Evolutionary conservation across 2,113 vertebrate genomes (phyloP).

Genomic region (Rhabdornis inornatus): DNA sequence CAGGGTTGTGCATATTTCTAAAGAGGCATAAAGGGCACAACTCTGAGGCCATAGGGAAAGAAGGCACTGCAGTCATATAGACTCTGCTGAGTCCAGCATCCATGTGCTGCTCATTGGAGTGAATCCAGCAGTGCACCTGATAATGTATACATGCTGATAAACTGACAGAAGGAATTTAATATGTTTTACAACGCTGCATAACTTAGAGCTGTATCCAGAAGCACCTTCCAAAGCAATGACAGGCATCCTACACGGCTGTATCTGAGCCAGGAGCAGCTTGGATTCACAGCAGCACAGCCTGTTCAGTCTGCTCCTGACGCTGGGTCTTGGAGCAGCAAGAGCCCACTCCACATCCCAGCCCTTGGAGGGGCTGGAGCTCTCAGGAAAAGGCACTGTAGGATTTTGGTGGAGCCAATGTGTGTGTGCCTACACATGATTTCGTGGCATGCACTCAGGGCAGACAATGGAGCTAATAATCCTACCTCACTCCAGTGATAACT

Average conservation of each 20-base stretch:
- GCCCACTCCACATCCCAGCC: background rate
- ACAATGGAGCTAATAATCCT: background rate
- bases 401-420: background rate
- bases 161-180: background rate
- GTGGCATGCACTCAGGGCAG: accelerated
- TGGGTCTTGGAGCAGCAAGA: background rate
- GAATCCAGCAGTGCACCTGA: background rate
- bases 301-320: background rate
- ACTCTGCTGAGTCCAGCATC: background rate
- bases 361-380: accelerated
- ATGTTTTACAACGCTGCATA: background rate
- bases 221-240: constrained; percentile 24
- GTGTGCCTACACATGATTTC: accelerated
- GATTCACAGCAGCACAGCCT: constrained; percentile 1
- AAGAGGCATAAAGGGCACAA: background rate
- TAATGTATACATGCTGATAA: background rate
- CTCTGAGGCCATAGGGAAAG: background rate
- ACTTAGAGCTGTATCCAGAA: background rate
- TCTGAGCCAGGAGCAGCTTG: constrained; percentile 61
- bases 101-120: background rate
- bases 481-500: background rate
- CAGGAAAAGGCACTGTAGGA: accelerated
- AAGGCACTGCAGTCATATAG: background rate
- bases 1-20: background rate
- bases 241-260: background rate